These are phyloP conservation scores for Myotis brandtii DNA, from an alignment of 2,113 vertebrate genomes.

Conservation along the genomic window DNA sequence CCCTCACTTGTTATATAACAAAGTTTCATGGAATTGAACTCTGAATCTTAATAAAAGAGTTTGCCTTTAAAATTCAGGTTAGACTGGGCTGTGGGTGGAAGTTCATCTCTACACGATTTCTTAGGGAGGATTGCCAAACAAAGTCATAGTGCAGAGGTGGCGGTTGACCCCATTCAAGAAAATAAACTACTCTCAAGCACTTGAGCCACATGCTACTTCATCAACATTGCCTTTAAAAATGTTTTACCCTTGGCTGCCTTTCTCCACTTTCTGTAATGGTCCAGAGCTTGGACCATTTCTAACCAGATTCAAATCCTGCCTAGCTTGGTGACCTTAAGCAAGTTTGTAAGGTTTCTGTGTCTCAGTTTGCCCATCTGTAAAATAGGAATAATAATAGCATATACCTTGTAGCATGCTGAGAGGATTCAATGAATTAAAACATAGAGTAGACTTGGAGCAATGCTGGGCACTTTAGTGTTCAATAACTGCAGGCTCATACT, in stretches of 20 bases:
- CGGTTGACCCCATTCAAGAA: background rate
- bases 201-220: background rate
- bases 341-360: constrained; percentile 43
- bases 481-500: background rate
- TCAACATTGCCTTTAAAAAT: background rate
- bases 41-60: background rate
- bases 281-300: background rate
- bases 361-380: constrained; percentile 56
- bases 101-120: background rate
- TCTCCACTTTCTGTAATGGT: background rate
- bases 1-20: background rate
- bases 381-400: constrained; percentile 41
- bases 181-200: background rate
- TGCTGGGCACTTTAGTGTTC: background rate
- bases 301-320: background rate
- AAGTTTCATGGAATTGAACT: background rate
- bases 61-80: background rate
- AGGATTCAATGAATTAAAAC: background rate
- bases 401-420: background rate
- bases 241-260: background rate
- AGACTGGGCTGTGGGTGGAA: background rate
- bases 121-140: background rate
- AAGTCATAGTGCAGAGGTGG: background rate
- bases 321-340: constrained; percentile 10
- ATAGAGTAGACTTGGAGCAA: background rate